phyloP scores from a whole-genome alignment of 92 coral and sea anemone species.

The Heteractis magnifica region DNA sequence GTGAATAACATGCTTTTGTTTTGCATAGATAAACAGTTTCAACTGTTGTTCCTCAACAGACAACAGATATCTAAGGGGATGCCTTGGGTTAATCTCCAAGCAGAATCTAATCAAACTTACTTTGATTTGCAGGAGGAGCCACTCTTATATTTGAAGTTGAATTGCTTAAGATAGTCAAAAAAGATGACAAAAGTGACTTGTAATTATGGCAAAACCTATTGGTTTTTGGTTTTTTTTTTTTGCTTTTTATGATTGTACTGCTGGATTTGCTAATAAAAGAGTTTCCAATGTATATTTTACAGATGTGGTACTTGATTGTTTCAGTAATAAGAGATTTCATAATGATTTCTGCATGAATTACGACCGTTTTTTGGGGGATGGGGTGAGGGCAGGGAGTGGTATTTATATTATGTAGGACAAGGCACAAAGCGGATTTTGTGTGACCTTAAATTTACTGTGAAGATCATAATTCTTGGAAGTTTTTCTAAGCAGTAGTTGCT shows the following conservation, averaged over 20 bases:
- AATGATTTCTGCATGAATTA: too few species aligned
- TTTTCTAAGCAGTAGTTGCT: too few species aligned
- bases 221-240: neutral
- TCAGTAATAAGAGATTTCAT: too few species aligned
- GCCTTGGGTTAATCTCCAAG: neutral
- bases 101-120: neutral
- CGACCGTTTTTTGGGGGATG: too few species aligned
- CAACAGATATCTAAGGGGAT: neutral
- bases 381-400: too few species aligned
- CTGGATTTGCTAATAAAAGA: conserved; percentile 5
- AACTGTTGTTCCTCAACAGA: neutral
- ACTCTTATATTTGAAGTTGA: conserved; percentile 97
- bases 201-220: conserved; percentile 18
- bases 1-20: too few species aligned
- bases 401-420: too few species aligned
- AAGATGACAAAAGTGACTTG: conserved; percentile 53
- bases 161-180: conserved; percentile 80
- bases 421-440: too few species aligned
- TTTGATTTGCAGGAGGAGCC: conserved; percentile 89
- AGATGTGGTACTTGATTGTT: neutral
- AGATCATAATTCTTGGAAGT: too few species aligned
- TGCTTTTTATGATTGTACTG: neutral
- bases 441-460: too few species aligned
- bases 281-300: neutral
- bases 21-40: too few species aligned